Evolutionary conservation across 2,797 vertebrate species (phyloP).

Genomic region (Scleropages formosus): DNA sequence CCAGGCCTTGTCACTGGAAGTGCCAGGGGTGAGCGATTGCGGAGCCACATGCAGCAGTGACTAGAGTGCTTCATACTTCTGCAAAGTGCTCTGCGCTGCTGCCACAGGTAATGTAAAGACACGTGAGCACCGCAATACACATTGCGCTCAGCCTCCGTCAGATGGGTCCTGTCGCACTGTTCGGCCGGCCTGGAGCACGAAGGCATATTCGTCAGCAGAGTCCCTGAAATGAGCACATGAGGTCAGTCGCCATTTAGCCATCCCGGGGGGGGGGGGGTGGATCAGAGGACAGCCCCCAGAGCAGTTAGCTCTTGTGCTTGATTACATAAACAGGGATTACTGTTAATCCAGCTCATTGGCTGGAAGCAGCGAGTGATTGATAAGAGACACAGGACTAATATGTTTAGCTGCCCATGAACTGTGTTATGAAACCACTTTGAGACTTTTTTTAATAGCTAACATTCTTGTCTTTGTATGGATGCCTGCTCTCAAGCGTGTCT

Average conservation of each 20-base stretch:
- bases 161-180: slow-evolving; percentile 5
- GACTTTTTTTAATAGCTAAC: too few species aligned
- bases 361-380: too few species aligned
- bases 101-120: not conserved
- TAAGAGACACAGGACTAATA: too few species aligned
- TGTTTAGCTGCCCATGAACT: too few species aligned
- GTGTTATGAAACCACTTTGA: too few species aligned
- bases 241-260: slow-evolving; percentile 7
- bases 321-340: not conserved
- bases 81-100: not conserved
- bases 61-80: not conserved
- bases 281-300: not conserved
- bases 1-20: too few species aligned
- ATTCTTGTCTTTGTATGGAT: too few species aligned
- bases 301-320: not conserved
- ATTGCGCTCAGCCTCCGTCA: not conserved
- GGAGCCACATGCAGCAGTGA: not conserved
- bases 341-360: too few species aligned
- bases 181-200: not conserved
- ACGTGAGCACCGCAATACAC: slow-evolving; percentile 21
- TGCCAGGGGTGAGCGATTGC: not conserved
- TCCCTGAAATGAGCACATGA: not conserved
- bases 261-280: not conserved
- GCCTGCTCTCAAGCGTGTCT: too few species aligned
- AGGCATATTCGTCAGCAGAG: slow-evolving; percentile 5